Evolutionary conservation across 2,113 vertebrate genomes (phyloP), one percentile per base, ranked within the genome.

Genomic region (Phyllostomus discolor): DNA sequence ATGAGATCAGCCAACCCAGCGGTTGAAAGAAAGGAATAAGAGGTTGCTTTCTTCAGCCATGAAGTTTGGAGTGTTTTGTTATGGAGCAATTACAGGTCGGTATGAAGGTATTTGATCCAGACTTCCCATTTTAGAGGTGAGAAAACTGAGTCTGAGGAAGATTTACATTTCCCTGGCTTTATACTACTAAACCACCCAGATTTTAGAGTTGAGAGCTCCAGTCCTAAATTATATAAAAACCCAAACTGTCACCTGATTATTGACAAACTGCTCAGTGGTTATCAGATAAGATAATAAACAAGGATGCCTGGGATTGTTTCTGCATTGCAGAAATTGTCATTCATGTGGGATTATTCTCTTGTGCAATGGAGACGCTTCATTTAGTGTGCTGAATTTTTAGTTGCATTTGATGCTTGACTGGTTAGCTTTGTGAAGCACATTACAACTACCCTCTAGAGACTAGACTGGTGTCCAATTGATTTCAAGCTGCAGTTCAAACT

Each of bases 401-500:
- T 70, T 91, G 52, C 26, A 41, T 69, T 90, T 78, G 90, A 46
- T 88, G n/a, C n/a, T 82, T 80, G 64, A 78, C 54, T 16, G 19
- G 20, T 86, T 76, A 93, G 72, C 31, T 26, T 50, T 89, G 19
- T 85, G 67, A 80, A 87, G 48, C 38, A 33, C 20, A 12, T 90
- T 87, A 48, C 24, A 83, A 43, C 72, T 66, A 24, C 88, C 66
- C 79, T 95, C 50, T 82, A 62, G 57, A 85, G 41, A 91, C 5
- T 72, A 73, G 86, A 52, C 22, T 64, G n/a, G 62, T 86, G 97
- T 94, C 73, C 54, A n/a, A 1, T 5, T 86, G 84, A 91, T 57
- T 95, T 94, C 87, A 91, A 82, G 43, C 85, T 95, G 73, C 72
- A 66, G 22, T 78, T 95, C 82, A 88, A 79, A 85, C 48, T 57